Evolutionary conservation across 1,140 invertebrate genomes (phyloP).

Genomic region (Sarcophaga bullata): DNA sequence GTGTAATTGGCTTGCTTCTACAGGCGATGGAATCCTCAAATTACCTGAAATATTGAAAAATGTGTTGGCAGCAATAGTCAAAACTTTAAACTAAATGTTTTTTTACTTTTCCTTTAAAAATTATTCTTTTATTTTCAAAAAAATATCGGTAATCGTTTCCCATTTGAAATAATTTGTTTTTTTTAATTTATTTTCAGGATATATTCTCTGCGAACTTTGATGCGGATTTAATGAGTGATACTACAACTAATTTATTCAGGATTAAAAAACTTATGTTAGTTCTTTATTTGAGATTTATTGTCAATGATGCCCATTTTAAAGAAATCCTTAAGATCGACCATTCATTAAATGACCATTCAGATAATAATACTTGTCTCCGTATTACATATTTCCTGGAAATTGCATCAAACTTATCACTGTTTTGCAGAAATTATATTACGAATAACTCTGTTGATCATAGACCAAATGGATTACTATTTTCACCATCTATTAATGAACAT

Average conservation of each 20-base stretch:
- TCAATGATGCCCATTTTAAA: slow-evolving; percentile 61
- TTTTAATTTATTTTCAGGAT: too few relatives aligned
- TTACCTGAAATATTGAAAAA: too few relatives aligned
- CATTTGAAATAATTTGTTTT: too few relatives aligned
- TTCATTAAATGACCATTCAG: slow-evolving; percentile 36
- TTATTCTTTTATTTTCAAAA: slow-evolving; percentile 19
- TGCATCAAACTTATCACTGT: slow-evolving; percentile 75
- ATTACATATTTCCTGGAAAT: slow-evolving; percentile 69
- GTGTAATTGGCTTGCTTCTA: too few relatives aligned
- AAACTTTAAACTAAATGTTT: too few relatives aligned
- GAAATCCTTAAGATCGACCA: slow-evolving; percentile 50
- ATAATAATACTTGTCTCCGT: slow-evolving; percentile 47
- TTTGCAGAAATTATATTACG: slow-evolving; percentile 72
- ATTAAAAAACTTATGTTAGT: slow-evolving; percentile 77
- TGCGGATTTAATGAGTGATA: slow-evolving; percentile 62
- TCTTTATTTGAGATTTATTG: slow-evolving; percentile 75
- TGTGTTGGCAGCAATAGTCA: too few relatives aligned
- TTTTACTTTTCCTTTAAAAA: too few relatives aligned
- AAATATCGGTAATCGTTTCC: slow-evolving; percentile 56
- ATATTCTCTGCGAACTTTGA: slow-evolving; percentile 63
- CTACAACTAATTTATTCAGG: slow-evolving; percentile 70
- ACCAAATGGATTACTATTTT: slow-evolving; percentile 66
- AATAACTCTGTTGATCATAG: slow-evolving; percentile 68
- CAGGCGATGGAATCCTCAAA: too few relatives aligned
- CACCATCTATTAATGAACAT: slow-evolving; percentile 50